A percentile compares a stretch with the other conserved stretches of the same genome.
Evolutionary conservation across 2,113 vertebrate genomes (phyloP).

Genomic region (Pundamilia nyererei): DNA sequence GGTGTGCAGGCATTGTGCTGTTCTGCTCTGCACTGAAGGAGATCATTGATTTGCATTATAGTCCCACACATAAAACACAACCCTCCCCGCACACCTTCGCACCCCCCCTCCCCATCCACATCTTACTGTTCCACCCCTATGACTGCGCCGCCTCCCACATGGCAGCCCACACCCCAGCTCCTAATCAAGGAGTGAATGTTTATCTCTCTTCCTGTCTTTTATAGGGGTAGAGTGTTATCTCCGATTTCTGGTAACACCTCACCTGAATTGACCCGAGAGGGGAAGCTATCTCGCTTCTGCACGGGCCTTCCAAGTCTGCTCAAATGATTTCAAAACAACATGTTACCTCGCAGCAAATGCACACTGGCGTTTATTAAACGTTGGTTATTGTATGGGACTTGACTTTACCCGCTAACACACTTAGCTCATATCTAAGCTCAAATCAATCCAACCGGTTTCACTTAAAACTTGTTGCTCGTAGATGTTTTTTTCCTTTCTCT

Average conservation of each 20-base stretch:
- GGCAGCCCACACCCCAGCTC: slow-evolving; percentile 23
- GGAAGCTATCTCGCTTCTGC: slow-evolving; percentile 31
- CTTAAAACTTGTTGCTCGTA: slow-evolving; percentile 10
- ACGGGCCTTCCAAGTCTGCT: background rate
- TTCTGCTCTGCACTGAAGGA: slow-evolving; percentile 59
- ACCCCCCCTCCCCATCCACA: background rate
- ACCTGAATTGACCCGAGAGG: slow-evolving; percentile 56
- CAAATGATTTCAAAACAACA: slow-evolving; percentile 6
- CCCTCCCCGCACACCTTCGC: background rate
- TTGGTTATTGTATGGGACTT: slow-evolving; percentile 2
- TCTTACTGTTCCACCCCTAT: slow-evolving; percentile 58
- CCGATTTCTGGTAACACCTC: slow-evolving; percentile 26
- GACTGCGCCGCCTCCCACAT: slow-evolving; percentile 47
- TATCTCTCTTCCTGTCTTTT: slow-evolving; percentile 61
- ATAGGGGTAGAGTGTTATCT: slow-evolving; percentile 52
- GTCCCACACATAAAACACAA: slow-evolving; percentile 49
- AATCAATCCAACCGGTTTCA: slow-evolving; percentile 34
- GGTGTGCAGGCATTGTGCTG: slow-evolving; percentile 66
- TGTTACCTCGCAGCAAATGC: background rate
- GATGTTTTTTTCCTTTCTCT: background rate
- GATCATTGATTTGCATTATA: slow-evolving; percentile 69
- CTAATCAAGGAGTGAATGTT: slow-evolving; percentile 52
- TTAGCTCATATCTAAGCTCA: slow-evolving; percentile 13
- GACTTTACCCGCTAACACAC: slow-evolving; percentile 6
- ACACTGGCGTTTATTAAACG: slow-evolving; percentile 13